These are phyloP conservation scores for Xenentodon cancila DNA, from an alignment of 2,797 vertebrate genomes.

Conservation along the genomic window DNA sequence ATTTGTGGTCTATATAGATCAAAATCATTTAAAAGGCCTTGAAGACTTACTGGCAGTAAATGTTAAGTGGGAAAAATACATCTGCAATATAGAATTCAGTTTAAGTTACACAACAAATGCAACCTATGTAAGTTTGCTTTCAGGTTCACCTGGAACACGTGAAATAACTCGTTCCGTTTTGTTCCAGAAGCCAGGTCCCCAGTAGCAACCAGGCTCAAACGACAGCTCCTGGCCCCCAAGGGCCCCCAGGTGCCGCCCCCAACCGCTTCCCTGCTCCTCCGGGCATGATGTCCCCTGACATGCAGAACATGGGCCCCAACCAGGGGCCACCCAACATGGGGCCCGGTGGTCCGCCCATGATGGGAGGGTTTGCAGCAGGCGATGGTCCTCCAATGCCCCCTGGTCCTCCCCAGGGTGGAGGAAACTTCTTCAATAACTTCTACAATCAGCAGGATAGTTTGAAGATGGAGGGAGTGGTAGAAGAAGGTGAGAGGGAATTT, in stretches of 20 bases:
- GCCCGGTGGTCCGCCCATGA: constrained; percentile 84
- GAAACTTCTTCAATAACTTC: constrained; percentile 89
- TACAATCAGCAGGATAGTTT: constrained; percentile 88
- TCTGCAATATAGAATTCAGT: no score
- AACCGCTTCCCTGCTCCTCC: constrained; percentile 78
- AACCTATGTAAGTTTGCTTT: no score
- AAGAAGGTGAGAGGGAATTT: constrained; percentile 79
- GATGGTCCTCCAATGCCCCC: constrained; percentile 74
- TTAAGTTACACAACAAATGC: no score
- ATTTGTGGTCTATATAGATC: no score
- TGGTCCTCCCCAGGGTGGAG: constrained; percentile 80
- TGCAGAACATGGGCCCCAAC: constrained; percentile 85
- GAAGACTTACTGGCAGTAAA: no score
- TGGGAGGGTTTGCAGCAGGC: constrained; percentile 84
- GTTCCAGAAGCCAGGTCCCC: constrained; percentile 77
- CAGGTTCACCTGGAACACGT: background rate
- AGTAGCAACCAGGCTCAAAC: constrained; percentile 60
- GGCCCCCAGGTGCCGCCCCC: constrained; percentile 80
- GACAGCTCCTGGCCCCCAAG: constrained; percentile 63
- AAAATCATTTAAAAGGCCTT: no score
- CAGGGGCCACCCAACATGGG: constrained; percentile 86
- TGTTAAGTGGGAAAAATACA: no score
- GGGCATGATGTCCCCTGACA: constrained; percentile 83
- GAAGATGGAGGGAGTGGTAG: constrained; percentile 83
- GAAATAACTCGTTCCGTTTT: background rate